Conservation (phyloP, 2,888 invertebrate species). For the Aradus depressus region DNA sequence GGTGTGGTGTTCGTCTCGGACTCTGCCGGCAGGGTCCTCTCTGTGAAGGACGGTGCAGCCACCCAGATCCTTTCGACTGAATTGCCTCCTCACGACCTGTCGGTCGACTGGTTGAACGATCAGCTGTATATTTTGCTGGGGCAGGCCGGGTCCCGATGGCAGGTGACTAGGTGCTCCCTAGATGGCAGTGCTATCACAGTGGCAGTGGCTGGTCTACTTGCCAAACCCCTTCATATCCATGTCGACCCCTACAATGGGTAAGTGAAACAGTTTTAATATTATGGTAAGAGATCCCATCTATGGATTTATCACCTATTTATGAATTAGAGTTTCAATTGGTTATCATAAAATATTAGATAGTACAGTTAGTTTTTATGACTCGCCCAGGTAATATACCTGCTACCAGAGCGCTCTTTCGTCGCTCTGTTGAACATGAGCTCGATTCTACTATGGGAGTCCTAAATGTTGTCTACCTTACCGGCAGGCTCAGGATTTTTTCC, state of each 20-base stretch:
- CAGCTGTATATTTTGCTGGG: constrained; percentile 67
- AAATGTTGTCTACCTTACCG: too few relatives aligned
- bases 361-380: too few relatives aligned
- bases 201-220: constrained; percentile 56
- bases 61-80: constrained; percentile 32
- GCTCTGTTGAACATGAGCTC: too few relatives aligned
- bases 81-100: constrained; percentile 57
- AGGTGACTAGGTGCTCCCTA: constrained; percentile 59
- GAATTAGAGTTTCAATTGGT: too few relatives aligned
- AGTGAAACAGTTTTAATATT: constrained; percentile 30
- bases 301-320: too few relatives aligned
- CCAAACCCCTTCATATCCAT: constrained; percentile 66
- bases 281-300: not conserved
- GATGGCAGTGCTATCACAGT: constrained; percentile 59
- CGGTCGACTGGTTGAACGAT: constrained; percentile 82
- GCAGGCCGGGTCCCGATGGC: constrained; percentile 55
- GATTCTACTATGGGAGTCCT: too few relatives aligned
- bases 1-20: constrained; percentile 66
- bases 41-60: constrained; percentile 33
- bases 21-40: constrained; percentile 51
- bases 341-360: too few relatives aligned
- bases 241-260: constrained; percentile 88
- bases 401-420: too few relatives aligned
- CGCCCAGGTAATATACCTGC: too few relatives aligned
- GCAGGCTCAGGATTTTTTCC: too few relatives aligned